A percentile compares a stretch with the other conserved stretches of the same genome.
These are phyloP conservation scores for Oligia fasciuncula DNA, from an alignment of 2,888 invertebrate species.

Conservation along the genomic window DNA sequence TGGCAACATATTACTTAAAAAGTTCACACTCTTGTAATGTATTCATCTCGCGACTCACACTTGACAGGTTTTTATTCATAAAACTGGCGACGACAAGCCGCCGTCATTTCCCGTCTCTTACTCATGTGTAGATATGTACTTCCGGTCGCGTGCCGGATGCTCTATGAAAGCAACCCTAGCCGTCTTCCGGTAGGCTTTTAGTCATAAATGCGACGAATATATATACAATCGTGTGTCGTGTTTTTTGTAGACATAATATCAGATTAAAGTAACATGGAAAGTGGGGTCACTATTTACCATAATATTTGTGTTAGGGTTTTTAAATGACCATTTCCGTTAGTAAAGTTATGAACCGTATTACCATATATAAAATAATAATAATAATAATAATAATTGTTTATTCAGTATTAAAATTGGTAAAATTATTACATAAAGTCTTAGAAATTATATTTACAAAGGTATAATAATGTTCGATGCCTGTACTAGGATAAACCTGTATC, in stretches of 20 bases:
- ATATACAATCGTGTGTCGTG: constrained; percentile 41
- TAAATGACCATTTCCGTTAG: constrained; percentile 13
- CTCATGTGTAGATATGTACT: constrained; percentile 66
- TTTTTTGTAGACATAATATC: constrained; percentile 39
- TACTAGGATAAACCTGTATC: no score
- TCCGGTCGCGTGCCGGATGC: constrained; percentile 69
- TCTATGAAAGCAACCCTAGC: constrained; percentile 71
- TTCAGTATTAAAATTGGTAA: no score
- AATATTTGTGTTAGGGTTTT: background rate
- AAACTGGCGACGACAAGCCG: constrained; percentile 64
- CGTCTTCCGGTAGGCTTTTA: constrained; percentile 70
- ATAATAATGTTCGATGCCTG: no score
- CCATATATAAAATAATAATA: no score
- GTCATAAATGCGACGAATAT: constrained; percentile 62
- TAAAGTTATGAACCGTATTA: background rate
- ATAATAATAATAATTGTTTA: no score
- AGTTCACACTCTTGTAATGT: background rate
- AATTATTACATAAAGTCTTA: no score
- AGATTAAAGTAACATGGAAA: constrained; percentile 20
- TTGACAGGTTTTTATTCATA: constrained; percentile 60
- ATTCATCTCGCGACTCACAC: constrained; percentile 8
- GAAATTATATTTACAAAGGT: no score
- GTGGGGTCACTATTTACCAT: constrained; percentile 26
- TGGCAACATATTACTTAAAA: no score
- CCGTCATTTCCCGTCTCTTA: constrained; percentile 63